phyloP scores from a whole-genome alignment of 2,797 vertebrate species.

The Thaleichthys pacificus region DNA sequence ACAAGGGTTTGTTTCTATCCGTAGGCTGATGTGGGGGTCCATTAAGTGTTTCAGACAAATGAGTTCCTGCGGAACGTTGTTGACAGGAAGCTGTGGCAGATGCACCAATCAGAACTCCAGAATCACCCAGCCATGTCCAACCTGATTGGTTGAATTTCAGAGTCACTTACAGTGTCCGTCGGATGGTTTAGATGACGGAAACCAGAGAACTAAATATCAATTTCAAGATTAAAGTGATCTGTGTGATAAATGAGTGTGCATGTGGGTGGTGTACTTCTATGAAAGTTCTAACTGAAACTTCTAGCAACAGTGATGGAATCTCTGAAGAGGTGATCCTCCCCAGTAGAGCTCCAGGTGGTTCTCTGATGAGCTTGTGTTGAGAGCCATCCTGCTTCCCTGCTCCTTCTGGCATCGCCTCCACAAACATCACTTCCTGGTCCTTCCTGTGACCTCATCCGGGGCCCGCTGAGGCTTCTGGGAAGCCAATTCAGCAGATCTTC shows the following conservation, averaged over 20 bases:
- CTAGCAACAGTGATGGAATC: constrained; percentile 12
- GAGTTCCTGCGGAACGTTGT: constrained; percentile 71
- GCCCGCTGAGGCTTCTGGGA: constrained; percentile 63
- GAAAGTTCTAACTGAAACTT: constrained; percentile 28
- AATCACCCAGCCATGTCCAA: constrained; percentile 42
- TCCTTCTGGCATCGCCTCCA: constrained; percentile 29
- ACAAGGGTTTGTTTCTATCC: constrained; percentile 50
- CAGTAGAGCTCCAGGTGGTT: constrained; percentile 9
- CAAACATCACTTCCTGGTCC: constrained; percentile 46
- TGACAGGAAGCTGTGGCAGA: constrained; percentile 71
- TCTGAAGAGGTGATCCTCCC: neutral
- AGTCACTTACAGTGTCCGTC: neutral
- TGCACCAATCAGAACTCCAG: constrained; percentile 66
- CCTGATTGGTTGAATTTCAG: neutral
- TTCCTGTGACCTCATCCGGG: constrained; percentile 58
- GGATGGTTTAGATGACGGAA: neutral
- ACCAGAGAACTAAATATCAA: neutral
- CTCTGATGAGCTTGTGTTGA: constrained; percentile 55
- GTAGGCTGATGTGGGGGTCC: constrained; percentile 58
- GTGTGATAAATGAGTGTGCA: neutral
- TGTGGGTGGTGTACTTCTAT: neutral
- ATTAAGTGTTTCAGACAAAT: constrained; percentile 53
- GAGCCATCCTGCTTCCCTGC: constrained; percentile 34
- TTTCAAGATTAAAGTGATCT: too few relatives aligned
- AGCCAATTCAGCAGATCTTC: constrained; percentile 76